Base-by-base conservation (phyloP, 2,797 vertebrate genomes). In the Apodemus agrarius region DNA sequence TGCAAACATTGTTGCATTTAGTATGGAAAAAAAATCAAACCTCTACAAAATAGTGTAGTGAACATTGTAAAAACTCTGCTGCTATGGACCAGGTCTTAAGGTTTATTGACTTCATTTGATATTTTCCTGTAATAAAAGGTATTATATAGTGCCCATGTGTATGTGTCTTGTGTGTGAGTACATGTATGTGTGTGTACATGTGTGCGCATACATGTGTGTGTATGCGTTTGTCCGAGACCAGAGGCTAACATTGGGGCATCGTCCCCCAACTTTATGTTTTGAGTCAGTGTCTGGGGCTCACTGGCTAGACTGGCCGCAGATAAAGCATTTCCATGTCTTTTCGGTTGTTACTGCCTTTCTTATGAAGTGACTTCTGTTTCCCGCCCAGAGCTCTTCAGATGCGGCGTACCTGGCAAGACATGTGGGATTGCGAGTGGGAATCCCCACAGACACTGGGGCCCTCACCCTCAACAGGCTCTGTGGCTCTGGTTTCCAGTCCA, bases 401-500 rank as follows among this genome's bases (percentile, higher is more conserved):
- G 99, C 99, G 0, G 74, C 98, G 0, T 99, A 99, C 90, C 98
- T 99, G 11, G 99, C 99, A 0, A 99, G 99, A 29, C 99, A 99
- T 0, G 99, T 99, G 34, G 99, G 99, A 61, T 97, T 99, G 81
- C 99, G 99, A 21, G 98, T 99, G 82, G 99, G 99, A 0, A 98
- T 99, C 67, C 99, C 99, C 0, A 76, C 99, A 90, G 98, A 99
- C 5, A 98, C 98, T 22, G 99, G 99, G 2, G 99, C 99, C 63
- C 98, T 99, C 95, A 99, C 99, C 0, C 97, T 99, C 74, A 99
- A 99, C 97, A 99, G 99, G 11, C 99, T 99, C 49, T 99, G 99
- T 96, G 99, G 99, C 67, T 99, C 99, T 83, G 99, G 99, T 65
- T 99, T 99, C 98, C 99, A 99, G 95, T 99, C 99, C 92, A 99